A percentile compares a stretch with the other conserved stretches of the same genome.
phyloP scores from a whole-genome alignment of 2,797 vertebrate genomes.

The Channa striata region DNA sequence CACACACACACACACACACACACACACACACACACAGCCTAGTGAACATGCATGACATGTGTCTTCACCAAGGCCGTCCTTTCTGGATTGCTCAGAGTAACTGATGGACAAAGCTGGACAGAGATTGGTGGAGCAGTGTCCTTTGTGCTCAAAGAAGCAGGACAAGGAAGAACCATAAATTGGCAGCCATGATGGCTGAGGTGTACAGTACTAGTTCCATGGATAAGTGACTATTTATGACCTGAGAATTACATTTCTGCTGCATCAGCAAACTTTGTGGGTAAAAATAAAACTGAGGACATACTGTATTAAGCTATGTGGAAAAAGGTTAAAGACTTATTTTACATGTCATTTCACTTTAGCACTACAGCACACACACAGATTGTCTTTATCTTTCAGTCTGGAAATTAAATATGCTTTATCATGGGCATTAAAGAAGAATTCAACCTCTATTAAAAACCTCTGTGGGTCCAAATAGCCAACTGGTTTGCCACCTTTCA shows the following conservation, averaged over 20 bases:
- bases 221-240: conserved; percentile 65
- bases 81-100: conserved; percentile 30
- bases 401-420: conserved; percentile 34
- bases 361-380: conserved; percentile 38
- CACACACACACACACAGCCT: neutral
- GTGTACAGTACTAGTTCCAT: conserved; percentile 41
- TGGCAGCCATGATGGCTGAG: conserved; percentile 44
- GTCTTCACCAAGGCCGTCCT: conserved; percentile 36
- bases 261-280: conserved; percentile 54
- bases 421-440: conserved; percentile 30
- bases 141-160: conserved; percentile 68
- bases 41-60: conserved; percentile 12
- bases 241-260: conserved; percentile 61
- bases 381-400: conserved; percentile 44
- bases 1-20: conserved; percentile 1
- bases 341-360: conserved; percentile 62
- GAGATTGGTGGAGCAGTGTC: conserved; percentile 59
- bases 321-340: conserved; percentile 44
- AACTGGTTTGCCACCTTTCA: conserved; percentile 51
- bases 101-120: conserved; percentile 42
- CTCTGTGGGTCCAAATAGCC: conserved; percentile 28
- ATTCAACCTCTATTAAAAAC: conserved; percentile 23
- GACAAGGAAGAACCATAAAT: conserved; percentile 61
- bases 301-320: conserved; percentile 18
- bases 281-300: conserved; percentile 53